Conservation (phyloP, 2,797 vertebrate genomes). For the Siniperca scherzeri region DNA sequence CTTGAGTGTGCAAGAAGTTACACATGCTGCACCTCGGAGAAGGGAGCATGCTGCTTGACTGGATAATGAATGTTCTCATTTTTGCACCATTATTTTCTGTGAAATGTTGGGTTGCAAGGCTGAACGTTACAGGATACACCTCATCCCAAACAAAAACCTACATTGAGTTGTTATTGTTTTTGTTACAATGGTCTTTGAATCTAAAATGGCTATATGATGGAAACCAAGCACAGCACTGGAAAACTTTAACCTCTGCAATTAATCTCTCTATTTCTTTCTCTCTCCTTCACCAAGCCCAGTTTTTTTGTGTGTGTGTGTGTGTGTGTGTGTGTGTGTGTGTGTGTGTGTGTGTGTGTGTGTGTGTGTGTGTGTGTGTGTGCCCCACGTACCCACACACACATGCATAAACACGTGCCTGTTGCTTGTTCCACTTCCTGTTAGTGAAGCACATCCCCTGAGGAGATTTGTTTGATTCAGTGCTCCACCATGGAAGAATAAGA, state of each 20-base stretch:
- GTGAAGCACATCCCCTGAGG: conserved; percentile 73
- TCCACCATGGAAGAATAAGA: conserved; percentile 66
- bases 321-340: conserved; percentile 8
- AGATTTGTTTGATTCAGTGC: conserved; percentile 78
- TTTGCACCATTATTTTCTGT: conserved; percentile 66
- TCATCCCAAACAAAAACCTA: conserved; percentile 56
- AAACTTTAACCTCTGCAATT: conserved; percentile 63
- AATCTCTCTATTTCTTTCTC: conserved; percentile 40
- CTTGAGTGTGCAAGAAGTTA: conserved; percentile 66
- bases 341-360: conserved; percentile 24
- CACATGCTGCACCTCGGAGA: conserved; percentile 53
- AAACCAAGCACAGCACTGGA: conserved; percentile 41
- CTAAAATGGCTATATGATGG: conserved; percentile 50
- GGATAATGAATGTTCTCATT: conserved; percentile 69
- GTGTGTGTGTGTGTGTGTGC: conserved; percentile 17
- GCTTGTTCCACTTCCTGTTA: conserved; percentile 76
- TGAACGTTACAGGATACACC: conserved; percentile 61
- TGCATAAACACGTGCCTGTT: conserved; percentile 59
- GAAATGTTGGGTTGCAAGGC: conserved; percentile 67
- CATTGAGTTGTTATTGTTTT: conserved; percentile 56
- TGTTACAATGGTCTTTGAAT: conserved; percentile 54
- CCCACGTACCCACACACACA: conserved; percentile 17
- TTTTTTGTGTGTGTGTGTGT: conserved; percentile 13
- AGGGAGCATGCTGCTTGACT: conserved; percentile 63
- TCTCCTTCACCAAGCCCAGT: conserved; percentile 15